Evolutionary conservation across 92 coral and sea anemone species (phyloP), one percentile per base, ranked within the genome.

Genomic region (Epizoanthus stellaris): DNA sequence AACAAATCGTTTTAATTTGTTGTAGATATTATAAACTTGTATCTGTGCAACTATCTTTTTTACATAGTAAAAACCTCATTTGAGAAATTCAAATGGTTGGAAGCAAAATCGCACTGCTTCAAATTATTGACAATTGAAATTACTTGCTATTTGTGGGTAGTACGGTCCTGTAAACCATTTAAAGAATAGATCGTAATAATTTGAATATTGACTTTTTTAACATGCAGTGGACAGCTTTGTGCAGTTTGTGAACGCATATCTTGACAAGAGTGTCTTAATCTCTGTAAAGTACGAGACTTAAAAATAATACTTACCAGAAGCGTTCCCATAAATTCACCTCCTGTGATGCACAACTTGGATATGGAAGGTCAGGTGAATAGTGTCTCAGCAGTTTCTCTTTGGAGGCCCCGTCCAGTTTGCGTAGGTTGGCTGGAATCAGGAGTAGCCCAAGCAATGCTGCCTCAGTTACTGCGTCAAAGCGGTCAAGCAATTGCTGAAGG

Each of bases 391-490:
- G 34, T 71, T 47, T 71, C 1, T n/a, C 59, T 71, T 71, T 71
- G 76, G 59, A 71, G 34, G 76, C 21, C 49, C 34, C 43, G 54
- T 70, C 75, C 57, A 70, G 34, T 70, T 70, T 45, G 77, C 21
- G 40, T 25, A 72, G 77, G 60, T 72, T 72, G 62, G 65, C 86
- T 68, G 88, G 90, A 62, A 87, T 87, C 70, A 87, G 93, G 39
- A 87, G 85, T 67, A 90, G 85, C 75, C 73, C 88, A 82, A 77
- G 84, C 67, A 90, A 56, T 63, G 93, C 93, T 80, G 84, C 80
- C 82, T 90, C 77, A 63, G 90, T 73, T 21, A 86, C 87, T 76
- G 85, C 93, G 73, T 82, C 73, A 45, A 90, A 90, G 90, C 88
- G 88, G 70, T 76, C 53, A 69, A 67, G 13, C 81, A 89, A 68